Conservation (phyloP, 2,888 invertebrate genomes). For the Meiosimyza decipiens region DNA sequence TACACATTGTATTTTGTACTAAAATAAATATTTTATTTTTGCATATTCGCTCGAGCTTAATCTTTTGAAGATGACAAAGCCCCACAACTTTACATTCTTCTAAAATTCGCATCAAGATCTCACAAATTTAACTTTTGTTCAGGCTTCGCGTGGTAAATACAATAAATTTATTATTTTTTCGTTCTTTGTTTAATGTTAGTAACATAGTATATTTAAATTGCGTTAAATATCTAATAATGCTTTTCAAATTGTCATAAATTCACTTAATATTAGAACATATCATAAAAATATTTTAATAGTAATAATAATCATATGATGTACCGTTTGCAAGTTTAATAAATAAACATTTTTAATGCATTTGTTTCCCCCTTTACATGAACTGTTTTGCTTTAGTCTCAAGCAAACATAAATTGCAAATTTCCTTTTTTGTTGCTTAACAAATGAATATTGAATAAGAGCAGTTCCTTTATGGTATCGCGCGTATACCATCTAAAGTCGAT, state of each 20-base stretch:
- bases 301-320: neutral
- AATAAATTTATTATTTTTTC: neutral
- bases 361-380: neutral
- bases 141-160: neutral
- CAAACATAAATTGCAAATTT: slow-evolving; percentile 6
- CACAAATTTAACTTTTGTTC: too few species aligned
- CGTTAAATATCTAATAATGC: slow-evolving; percentile 54
- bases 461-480: slow-evolving; percentile 56
- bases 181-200: neutral
- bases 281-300: slow-evolving; percentile 22
- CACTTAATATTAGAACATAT: slow-evolving; percentile 36
- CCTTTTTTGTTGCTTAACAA: neutral
- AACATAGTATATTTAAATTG: slow-evolving; percentile 7
- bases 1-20: too few species aligned
- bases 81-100: too few species aligned
- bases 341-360: neutral
- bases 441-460: neutral
- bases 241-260: slow-evolving; percentile 53
- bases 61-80: too few species aligned
- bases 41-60: too few species aligned
- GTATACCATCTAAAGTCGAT: slow-evolving; percentile 76
- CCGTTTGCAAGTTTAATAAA: neutral
- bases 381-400: slow-evolving; percentile 13
- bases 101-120: too few species aligned
- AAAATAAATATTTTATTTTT: too few species aligned